phyloP scores from a whole-genome alignment of 2,888 invertebrate genomes.

The Pseudeuparius sepicola region DNA sequence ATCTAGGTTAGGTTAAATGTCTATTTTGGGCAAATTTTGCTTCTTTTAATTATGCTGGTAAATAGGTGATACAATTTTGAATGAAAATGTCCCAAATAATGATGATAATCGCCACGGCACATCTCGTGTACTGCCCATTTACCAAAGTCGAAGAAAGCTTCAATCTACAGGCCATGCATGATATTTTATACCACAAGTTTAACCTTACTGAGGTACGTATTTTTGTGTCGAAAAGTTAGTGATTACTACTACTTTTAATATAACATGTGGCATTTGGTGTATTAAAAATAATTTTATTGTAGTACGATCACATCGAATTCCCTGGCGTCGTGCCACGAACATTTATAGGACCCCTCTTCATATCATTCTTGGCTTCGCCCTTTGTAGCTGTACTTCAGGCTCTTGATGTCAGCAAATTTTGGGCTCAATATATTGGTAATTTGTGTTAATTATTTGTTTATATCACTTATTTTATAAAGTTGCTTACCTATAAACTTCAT shows the following conservation, averaged over 20 bases:
- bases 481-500: too few relatives aligned
- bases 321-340: conserved; percentile 96
- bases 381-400: conserved; percentile 56
- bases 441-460: conserved; percentile 17
- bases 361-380: conserved; percentile 72
- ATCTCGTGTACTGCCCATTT: conserved; percentile 82
- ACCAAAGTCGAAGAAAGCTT: conserved; percentile 99
- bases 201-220: conserved; percentile 70
- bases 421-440: conserved; percentile 81
- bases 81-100: conserved; percentile 60
- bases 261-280: background rate
- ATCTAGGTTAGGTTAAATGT: too few relatives aligned
- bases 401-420: conserved; percentile 70
- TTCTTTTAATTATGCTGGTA: background rate
- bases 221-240: conserved; percentile 11
- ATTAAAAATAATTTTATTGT: conserved; percentile 32
- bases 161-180: conserved; percentile 96
- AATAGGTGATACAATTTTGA: background rate
- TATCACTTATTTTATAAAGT: conserved; percentile 8
- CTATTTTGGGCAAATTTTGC: conserved; percentile 1
- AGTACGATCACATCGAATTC: conserved; percentile 98
- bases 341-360: conserved; percentile 82
- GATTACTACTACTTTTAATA: too few relatives aligned
- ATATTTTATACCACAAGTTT: conserved; percentile 79
- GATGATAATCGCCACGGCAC: conserved; percentile 64